Base-by-base conservation (phyloP, 2,797 vertebrate genomes). In the Cetoscarus ocellatus region DNA sequence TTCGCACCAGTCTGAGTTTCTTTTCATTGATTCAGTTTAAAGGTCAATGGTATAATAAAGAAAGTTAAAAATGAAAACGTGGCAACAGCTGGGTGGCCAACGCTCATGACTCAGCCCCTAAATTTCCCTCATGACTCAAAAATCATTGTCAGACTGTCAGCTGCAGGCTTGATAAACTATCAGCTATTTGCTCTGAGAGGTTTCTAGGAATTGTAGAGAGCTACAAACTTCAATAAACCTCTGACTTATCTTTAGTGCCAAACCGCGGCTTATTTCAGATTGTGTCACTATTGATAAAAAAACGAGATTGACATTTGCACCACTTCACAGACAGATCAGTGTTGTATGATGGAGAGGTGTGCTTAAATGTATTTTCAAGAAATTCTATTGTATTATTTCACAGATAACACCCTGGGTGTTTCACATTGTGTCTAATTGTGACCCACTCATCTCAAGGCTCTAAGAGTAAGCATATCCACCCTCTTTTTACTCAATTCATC, bases 401-500 rank as follows among this genome's bases (percentile, higher is more conserved):
- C 15, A 74, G 49, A 64, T 47, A 35, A 38, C 8, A 11, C 34
- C 18, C 38, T 55, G 3, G 47, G 52, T 64, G 58, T 52, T 65
- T 10, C 12, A 52, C 14, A 52, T 6, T 64, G 55, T 60, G 35
- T n/a, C 15, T 67, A 64, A 72, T 79, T 61, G 35, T 51, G 55
- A 67, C 57, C 71, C 61, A 62, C 62, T 82, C 69, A 63, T 78
- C 66, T 18, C 62, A 53, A 82, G 43, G 64, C 53, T 57, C 59
- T 18, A 47, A 66, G 72, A 64, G 59, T 48, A 66, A 59, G 65
- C 58, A 54, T 38, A 8, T 40, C 44, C 17, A 1, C 66, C 52
- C 19, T 65, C 15, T 70, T 75, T 53, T 50, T 65, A 15, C 48
- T 70, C 76, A 47, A 73, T 75, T 74, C 35, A 67, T 67, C 43